A percentile compares a stretch with the other conserved stretches of the same genome.
These are phyloP conservation scores for Rhopalosiphum maidis DNA, from an alignment of 1,140 invertebrate genomes.

Conservation along the genomic window DNA sequence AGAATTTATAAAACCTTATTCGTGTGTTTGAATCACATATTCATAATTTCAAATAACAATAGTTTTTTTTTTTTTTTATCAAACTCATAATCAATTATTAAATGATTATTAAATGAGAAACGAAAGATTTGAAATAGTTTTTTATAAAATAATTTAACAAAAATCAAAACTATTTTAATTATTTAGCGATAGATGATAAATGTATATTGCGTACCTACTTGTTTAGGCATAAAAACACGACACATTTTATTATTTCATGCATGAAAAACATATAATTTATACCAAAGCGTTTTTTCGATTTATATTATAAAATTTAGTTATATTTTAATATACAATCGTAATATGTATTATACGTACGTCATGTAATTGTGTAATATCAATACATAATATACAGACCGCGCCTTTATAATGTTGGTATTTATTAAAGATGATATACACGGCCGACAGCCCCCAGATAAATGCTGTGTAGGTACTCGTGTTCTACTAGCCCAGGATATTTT, in stretches of 20 bases:
- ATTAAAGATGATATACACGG: background rate
- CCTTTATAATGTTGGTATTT: background rate
- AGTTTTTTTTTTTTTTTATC: background rate
- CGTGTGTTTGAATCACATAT: background rate
- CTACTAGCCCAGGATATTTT: conserved; percentile 20
- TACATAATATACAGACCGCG: background rate
- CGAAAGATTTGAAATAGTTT: background rate
- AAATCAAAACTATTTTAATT: background rate
- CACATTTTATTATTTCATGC: background rate
- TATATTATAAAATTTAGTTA: background rate
- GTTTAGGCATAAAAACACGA: background rate
- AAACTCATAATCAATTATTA: background rate
- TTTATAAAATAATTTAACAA: background rate
- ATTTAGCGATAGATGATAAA: background rate
- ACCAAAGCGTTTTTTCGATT: background rate
- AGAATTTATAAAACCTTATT: background rate
- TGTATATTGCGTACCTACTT: background rate
- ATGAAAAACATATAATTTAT: background rate
- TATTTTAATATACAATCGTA: background rate
- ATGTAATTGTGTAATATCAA: background rate
- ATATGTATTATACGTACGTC: background rate
- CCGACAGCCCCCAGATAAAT: background rate
- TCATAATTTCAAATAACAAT: background rate
- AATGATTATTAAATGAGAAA: background rate
- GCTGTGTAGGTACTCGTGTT: background rate